A percentile compares a stretch with the other conserved stretches of the same genome.
These are phyloP conservation scores for Brevimyrus niger DNA, from an alignment of 2,113 vertebrate genomes.

Conservation along the genomic window DNA sequence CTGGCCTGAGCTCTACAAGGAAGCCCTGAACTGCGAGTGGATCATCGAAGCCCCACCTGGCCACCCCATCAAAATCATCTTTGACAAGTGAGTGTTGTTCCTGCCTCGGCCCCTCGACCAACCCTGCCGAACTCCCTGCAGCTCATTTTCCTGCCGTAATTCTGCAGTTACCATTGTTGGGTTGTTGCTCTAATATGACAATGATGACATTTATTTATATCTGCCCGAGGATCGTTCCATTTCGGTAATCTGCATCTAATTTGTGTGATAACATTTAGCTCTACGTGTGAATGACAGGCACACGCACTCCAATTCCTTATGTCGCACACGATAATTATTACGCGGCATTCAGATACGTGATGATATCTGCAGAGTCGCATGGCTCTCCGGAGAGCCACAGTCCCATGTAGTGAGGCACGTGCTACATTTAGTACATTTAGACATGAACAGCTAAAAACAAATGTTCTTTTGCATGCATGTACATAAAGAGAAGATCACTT, in stretches of 20 bases:
- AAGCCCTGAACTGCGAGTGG: conserved; percentile 95
- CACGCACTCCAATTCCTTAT: neutral
- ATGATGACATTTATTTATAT: neutral
- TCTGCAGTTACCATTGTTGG: neutral
- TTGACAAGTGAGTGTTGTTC: conserved; percentile 77
- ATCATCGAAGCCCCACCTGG: conserved; percentile 94
- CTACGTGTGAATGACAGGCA: neutral
- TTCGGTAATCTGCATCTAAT: neutral
- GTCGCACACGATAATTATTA: neutral
- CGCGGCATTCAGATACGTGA: neutral
- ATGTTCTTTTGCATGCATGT: neutral
- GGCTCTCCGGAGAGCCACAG: neutral
- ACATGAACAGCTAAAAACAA: neutral
- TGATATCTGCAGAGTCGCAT: neutral
- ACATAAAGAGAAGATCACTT: neutral
- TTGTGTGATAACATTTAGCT: neutral
- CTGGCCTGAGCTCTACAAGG: conserved; percentile 98
- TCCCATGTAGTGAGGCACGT: neutral
- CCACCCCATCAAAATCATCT: conserved; percentile 98
- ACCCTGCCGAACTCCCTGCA: neutral
- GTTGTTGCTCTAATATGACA: neutral
- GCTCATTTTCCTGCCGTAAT: neutral
- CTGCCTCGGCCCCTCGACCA: too few relatives aligned
- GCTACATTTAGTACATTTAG: neutral
- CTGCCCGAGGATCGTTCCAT: neutral